A percentile compares a stretch with the other conserved stretches of the same genome.
phyloP scores from a whole-genome alignment of 2,888 invertebrate species.

The Strigamia maritima region DNA sequence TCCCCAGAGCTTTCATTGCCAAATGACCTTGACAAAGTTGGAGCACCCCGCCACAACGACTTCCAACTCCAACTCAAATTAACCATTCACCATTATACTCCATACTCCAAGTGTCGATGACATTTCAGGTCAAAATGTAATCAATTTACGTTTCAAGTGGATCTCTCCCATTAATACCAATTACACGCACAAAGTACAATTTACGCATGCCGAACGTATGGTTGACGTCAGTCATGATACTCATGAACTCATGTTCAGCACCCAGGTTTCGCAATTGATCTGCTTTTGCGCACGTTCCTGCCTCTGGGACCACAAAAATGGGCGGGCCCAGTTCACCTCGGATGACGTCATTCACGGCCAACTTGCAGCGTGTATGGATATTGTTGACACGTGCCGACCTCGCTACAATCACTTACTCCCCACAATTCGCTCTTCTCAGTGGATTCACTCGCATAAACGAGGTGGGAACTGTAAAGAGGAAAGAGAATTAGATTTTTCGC shows the following conservation, averaged over 20 bases:
- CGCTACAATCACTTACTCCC: background rate
- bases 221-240: conserved; percentile 18
- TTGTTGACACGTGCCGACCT: conserved; percentile 25
- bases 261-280: conserved; percentile 28
- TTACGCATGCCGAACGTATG: background rate
- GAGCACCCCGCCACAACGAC: background rate
- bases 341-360: conserved; percentile 24
- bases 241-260: too few species aligned
- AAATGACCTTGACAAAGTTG: conserved; percentile 7
- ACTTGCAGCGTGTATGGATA: conserved; percentile 13
- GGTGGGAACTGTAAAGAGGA: background rate
- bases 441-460: background rate
- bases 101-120: background rate
- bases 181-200: background rate
- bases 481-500: conserved; percentile 7
- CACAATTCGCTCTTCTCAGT: background rate
- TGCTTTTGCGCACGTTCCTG: conserved; percentile 24
- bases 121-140: conserved; percentile 25
- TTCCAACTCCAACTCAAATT: background rate
- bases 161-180: conserved; percentile 11
- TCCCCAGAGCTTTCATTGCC: conserved; percentile 1
- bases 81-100: background rate
- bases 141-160: conserved; percentile 22
- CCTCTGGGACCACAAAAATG: conserved; percentile 21
- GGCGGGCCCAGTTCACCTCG: conserved; percentile 28